Conservation (phyloP, 2,113 vertebrate species). For the Ictidomys tridecemlineatus region DNA sequence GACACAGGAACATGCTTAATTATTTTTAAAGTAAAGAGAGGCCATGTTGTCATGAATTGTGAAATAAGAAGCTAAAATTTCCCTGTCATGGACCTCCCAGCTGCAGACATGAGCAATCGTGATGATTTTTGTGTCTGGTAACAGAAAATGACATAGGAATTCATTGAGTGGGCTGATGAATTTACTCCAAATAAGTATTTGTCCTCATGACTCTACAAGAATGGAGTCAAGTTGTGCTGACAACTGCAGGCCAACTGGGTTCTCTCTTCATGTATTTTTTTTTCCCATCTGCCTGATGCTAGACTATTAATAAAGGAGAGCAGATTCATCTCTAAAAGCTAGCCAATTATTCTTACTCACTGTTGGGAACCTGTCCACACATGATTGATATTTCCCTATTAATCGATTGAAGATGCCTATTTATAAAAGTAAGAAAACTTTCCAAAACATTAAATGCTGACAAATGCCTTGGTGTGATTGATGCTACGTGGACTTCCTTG, state of each 20-base stretch:
- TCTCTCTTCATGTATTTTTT: neutral
- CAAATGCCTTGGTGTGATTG: neutral
- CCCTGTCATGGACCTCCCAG: neutral
- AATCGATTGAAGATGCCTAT: neutral
- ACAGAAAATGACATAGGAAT: constrained; percentile 51
- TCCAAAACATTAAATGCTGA: neutral
- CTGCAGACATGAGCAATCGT: constrained; percentile 57
- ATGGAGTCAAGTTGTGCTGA: neutral
- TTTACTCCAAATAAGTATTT: neutral
- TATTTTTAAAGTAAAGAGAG: too few relatives aligned
- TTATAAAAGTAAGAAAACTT: neutral
- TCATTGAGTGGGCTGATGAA: neutral
- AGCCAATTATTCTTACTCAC: constrained; percentile 32
- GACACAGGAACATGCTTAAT: neutral
- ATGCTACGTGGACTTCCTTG: neutral
- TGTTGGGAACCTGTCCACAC: neutral
- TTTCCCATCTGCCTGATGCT: neutral
- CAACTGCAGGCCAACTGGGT: neutral
- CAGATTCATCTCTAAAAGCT: neutral
- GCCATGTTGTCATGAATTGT: neutral
- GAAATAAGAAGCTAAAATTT: constrained; percentile 24
- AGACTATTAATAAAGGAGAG: neutral
- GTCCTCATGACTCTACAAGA: neutral
- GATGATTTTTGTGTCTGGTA: constrained; percentile 29
- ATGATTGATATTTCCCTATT: neutral